Percentiles rank a stretch among this genome's conserved stretches.
phyloP scores from a whole-genome alignment of 2,113 vertebrate species.

The Callipepla squamata region DNA sequence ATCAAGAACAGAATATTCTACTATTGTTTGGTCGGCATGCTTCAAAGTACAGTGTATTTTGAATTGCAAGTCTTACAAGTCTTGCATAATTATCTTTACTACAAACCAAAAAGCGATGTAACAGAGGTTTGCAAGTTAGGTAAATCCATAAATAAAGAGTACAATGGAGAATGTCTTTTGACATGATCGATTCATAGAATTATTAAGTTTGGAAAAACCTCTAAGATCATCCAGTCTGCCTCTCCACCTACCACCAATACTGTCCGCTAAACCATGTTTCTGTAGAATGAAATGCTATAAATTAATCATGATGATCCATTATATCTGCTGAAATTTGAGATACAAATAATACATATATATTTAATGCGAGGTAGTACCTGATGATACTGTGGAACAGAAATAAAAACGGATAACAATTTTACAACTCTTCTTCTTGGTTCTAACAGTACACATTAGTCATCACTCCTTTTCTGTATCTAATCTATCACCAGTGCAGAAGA shows the following conservation, averaged over 20 bases:
- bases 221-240: no score
- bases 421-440: background rate
- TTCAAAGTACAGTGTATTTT: background rate
- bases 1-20: background rate
- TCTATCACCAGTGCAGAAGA: background rate
- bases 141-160: background rate
- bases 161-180: background rate
- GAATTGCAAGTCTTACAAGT: background rate
- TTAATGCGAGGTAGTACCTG: background rate
- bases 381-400: background rate
- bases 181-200: no score
- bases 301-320: background rate
- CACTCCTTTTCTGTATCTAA: background rate
- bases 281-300: background rate
- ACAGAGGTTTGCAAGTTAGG: background rate
- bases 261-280: no score
- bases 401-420: background rate
- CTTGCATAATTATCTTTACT: background rate
- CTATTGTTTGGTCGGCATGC: background rate
- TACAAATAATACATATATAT: background rate
- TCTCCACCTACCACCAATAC: no score
- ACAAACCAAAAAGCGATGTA: background rate
- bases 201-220: no score
- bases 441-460: background rate
- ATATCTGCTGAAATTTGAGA: background rate